Base-by-base conservation (phyloP, 1,140 invertebrate genomes). In the Alviniconcha marisindica region DNA sequence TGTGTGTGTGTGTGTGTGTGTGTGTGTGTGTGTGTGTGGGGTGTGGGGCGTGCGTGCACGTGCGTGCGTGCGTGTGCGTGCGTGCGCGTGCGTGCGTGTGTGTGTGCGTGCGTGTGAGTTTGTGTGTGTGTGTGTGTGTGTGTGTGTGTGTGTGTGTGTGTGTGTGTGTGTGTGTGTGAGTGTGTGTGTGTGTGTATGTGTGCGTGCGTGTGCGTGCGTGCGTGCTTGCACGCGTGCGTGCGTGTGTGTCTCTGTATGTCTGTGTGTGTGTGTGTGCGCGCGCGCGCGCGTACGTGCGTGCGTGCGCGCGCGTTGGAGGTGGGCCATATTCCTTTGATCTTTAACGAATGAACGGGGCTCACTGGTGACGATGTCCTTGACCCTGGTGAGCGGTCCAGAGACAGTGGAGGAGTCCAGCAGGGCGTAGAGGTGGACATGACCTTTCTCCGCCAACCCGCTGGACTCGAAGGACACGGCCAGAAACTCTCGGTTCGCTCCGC, bases 391-490 rank as follows among this genome's bases (percentile, higher is more conserved):
- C 15, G 24, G n/a, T 18, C 4, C 31, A 4, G 5, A 31, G 42
- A 28, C 40, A n/a, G 40, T 18, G 1, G 21, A 5, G 2, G 31
- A 12, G 28, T 48, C 44, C 73, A 76, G 40, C 1, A 76, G 73
- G 3, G 5, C 44, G 44, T 76, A 76, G 40, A 76, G 51, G 28
- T 76, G 73, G 7, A 76, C 73, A 24, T 76, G 42, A 1, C n/a
- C 73, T 18, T 40, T 48, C 28, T 74, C 38, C 24, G 15, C 28
- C 24, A 44, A 40, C 18, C n/a, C n/a, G 5, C 38, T 2, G 15
- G 31, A 18, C 40, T 74, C 71, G 40, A 74, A 74, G 3, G 71
- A 42, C 71, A 74, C 71, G 10, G 40, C 71, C 71, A 74, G 71
- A n/a, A n/a, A n/a, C n/a, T n/a, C n/a, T n/a, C n/a, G n/a, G n/a